Evolutionary conservation across 2,113 vertebrate genomes (phyloP), one percentile per base, ranked within the genome.

Genomic region (Triplophysa siluroides): DNA sequence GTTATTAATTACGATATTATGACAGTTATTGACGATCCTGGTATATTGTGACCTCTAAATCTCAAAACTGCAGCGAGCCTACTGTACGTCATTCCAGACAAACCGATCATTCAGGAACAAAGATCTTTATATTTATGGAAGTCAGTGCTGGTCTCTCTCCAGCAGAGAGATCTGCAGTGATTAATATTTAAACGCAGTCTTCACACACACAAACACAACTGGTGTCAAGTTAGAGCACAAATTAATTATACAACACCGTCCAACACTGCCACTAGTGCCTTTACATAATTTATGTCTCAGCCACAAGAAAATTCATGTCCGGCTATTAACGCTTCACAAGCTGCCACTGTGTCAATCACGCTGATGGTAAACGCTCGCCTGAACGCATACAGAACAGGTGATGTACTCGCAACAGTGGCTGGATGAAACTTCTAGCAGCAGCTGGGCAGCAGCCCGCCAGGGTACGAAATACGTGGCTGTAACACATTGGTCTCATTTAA

Each of bases 201-300:
- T 89, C 90, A 89, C 88, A 85, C 86, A 87, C 86, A 87, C 86
- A 90, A 85, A 92, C 91, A 88, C 88, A 92, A 90, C 89, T 81
- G 87, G 89, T 92, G 91, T 92, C 90, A 91, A 89, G 89, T 90
- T 90, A 82, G 84, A 92, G 88, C 83, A 86, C 85, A 86, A 88
- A 92, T 92, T 90, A 92, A 91, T 91, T 92, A 92, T 92, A 89
- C 76, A 91, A 76, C 82, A 90, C 90, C 85, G 87, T 87, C 87
- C 88, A 88, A 90, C 88, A 85, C 84, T 45, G 86, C 86, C 89
- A 86, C 76, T 86, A 82, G 85, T 83, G 85, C 84, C 81, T 88
- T 81, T 90, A 87, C 85, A 91, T 91, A 89, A 91, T 93, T 92
- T 88, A 91, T 90, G 80, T 87, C 82, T 83, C 78, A 65, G 78